Conservation (phyloP, 1,140 invertebrate species). For the Wiebesia pumilae region DNA sequence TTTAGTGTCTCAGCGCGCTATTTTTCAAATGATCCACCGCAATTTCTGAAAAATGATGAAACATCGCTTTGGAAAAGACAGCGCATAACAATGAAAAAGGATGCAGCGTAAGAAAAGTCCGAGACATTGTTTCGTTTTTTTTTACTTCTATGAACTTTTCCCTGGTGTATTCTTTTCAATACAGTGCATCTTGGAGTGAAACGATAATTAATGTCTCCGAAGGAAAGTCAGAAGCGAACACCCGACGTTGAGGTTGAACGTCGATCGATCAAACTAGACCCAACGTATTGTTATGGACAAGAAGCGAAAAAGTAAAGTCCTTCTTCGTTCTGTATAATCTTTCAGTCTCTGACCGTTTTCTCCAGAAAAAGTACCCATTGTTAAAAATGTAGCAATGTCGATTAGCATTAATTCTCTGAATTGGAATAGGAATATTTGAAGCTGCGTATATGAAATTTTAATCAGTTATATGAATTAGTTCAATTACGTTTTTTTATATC, state of each 20-base stretch:
- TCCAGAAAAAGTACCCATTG: conserved; percentile 20
- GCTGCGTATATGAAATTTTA: no score
- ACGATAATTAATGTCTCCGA: conserved; percentile 52
- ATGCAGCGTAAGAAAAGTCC: conserved; percentile 10
- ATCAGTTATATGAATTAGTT: no score
- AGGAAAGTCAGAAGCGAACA: conserved; percentile 39
- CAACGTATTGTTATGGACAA: conserved; percentile 32
- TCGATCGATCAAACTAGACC: conserved; percentile 48
- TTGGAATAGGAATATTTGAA: no score
- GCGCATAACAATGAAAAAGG: conserved; percentile 13
- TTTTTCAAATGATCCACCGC: conserved; percentile 26
- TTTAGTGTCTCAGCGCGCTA: background rate
- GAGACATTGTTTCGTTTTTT: conserved; percentile 36
- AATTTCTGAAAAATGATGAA: conserved; percentile 37
- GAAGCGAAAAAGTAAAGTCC: conserved; percentile 39
- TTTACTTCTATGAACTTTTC: conserved; percentile 25
- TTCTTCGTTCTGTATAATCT: conserved; percentile 13
- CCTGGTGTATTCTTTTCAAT: conserved; percentile 36
- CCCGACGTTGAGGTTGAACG: conserved; percentile 38
- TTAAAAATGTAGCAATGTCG: background rate
- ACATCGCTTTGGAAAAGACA: conserved; percentile 21
- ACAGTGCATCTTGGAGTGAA: conserved; percentile 25
- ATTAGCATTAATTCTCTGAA: background rate
- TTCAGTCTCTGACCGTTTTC: background rate
- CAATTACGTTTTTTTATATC: no score